Base-by-base conservation (phyloP, 1,140 invertebrate species). In the Dendrolimus kikuchii region DNA sequence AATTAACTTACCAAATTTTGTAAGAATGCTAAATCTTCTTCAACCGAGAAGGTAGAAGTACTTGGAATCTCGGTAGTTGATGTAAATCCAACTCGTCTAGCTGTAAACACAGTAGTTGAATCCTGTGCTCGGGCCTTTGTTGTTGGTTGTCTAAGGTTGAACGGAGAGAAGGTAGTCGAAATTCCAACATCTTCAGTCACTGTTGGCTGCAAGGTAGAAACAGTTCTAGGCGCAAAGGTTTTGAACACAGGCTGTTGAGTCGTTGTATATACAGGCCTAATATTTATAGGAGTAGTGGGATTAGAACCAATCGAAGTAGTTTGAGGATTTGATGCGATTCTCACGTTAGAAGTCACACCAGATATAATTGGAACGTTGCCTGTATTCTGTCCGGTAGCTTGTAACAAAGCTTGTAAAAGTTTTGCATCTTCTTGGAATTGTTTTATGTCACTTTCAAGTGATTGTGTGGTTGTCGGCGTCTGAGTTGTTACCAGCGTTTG, bases 21-120 rank as follows among this genome's bases (percentile, higher is more conserved):
- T 37, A 89, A 62, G 63, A 89, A 89, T 40, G 73, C 77, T 55
- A 89, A 74, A 74, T 89, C 88, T 58, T 89, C 88, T 73, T 81
- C 72, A 51, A 88, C 85, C 4, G 88, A 88, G 68, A 81, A 88
- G n/a, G 86, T 88, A 5, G 83, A 86, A 6, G 76, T 78, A 61
- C 75, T 81, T 10, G 83, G 80, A n/a, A 75, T 71, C 64, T 86
- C 79, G 50, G 85, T 86, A 38, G 83, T 71, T 38, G 54, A 43
- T 5, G 58, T 79, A 8, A 73, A 51, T 59, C 54, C 64, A 40
- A 59, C 60, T 9, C 54, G 59, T 50, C 69, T 61, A 9, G 55
- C 59, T 44, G 58, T 66, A 5, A 62, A 46, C n/a, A 45, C 36
- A 37, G 62, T 61, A 38, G 74, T 60, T 7, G 56, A 52, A 7